A percentile compares a stretch with the other conserved stretches of the same genome.
These are phyloP conservation scores for Cerastoderma edule DNA, from an alignment of 2,888 invertebrate genomes.

Conservation along the genomic window DNA sequence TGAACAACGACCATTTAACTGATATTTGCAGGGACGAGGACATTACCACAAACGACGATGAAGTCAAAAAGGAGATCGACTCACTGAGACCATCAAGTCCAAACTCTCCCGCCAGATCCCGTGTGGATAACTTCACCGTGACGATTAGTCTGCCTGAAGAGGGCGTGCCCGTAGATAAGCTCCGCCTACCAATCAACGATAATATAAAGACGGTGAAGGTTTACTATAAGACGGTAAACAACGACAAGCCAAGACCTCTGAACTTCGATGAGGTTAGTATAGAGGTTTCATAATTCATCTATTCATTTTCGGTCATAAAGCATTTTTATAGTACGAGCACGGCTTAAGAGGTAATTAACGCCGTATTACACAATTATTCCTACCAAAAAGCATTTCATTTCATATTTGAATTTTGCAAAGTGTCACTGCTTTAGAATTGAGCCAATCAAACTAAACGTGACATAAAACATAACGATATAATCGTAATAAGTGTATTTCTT, in stretches of 20 bases:
- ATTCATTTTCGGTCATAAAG: no score
- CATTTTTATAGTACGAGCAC: no score
- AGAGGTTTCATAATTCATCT: neutral
- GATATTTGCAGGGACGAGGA: slow-evolving; percentile 47
- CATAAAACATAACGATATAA: no score
- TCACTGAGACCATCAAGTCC: slow-evolving; percentile 35
- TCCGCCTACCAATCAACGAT: slow-evolving; percentile 32
- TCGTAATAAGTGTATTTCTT: no score
- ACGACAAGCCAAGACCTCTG: slow-evolving; percentile 24
- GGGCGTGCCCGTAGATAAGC: slow-evolving; percentile 36
- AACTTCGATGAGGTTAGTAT: slow-evolving; percentile 40
- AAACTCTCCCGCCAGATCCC: slow-evolving; percentile 28
- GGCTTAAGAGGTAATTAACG: no score
- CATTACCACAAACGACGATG: slow-evolving; percentile 45
- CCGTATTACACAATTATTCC: no score
- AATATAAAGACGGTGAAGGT: slow-evolving; percentile 43
- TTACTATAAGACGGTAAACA: slow-evolving; percentile 7
- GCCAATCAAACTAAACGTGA: no score
- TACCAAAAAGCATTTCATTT: no score
- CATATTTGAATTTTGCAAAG: no score
- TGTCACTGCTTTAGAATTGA: no score
- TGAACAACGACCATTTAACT: no score
- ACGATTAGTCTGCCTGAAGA: slow-evolving; percentile 32
- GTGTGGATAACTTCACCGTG: slow-evolving; percentile 24
- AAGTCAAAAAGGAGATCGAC: slow-evolving; percentile 33